Conservation (phyloP, 2,797 vertebrate genomes). For the Lithobates pipiens region DNA sequence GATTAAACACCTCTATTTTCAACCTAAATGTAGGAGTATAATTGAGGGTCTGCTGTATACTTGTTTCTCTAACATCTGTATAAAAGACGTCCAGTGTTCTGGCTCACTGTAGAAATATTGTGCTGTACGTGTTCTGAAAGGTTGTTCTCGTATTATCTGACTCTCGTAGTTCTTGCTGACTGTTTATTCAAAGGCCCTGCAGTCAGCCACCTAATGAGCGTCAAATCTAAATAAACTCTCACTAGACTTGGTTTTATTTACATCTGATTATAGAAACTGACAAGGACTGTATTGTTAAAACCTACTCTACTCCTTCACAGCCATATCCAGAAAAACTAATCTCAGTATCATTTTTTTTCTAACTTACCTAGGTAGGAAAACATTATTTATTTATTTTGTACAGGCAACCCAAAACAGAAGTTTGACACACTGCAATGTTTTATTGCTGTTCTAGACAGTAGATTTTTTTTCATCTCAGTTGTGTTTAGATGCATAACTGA, state of each 20-base stretch:
- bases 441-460: not conserved
- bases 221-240: conserved; percentile 62
- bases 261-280: conserved; percentile 63
- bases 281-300: conserved; percentile 51
- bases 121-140: conserved; percentile 55
- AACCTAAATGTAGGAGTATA: conserved; percentile 59
- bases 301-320: conserved; percentile 29
- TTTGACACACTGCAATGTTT: not conserved
- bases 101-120: conserved; percentile 57
- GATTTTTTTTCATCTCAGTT: not conserved
- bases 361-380: not conserved
- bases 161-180: conserved; percentile 53
- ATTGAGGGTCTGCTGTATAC: conserved; percentile 61
- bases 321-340: conserved; percentile 32
- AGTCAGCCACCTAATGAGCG: conserved; percentile 61
- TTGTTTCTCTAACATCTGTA: conserved; percentile 57
- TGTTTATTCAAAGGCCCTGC: conserved; percentile 59
- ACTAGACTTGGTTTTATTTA: conserved; percentile 60
- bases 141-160: conserved; percentile 61
- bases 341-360: not conserved
- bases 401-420: not conserved
- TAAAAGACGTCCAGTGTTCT: conserved; percentile 60
- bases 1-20: conserved; percentile 62
- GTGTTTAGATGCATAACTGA: too few species aligned
- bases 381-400: not conserved